These are phyloP conservation scores for Andrena bucephala DNA, from an alignment of 2,888 invertebrate genomes.

Conservation along the genomic window DNA sequence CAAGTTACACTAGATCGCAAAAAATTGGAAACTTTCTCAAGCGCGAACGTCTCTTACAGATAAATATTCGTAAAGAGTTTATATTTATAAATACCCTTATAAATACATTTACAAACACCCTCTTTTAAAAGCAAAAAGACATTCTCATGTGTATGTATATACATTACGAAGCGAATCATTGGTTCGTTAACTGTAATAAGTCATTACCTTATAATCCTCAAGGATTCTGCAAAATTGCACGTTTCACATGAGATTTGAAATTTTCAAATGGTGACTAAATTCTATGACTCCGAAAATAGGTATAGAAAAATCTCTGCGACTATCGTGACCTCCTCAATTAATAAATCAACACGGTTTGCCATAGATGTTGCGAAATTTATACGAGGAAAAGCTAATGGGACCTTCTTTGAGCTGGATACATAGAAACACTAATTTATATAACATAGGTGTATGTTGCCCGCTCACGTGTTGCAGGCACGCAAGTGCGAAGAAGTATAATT, in stretches of 20 bases:
- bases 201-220: background rate
- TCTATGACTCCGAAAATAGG: too few relatives aligned
- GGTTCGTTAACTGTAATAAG: background rate
- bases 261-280: too few relatives aligned
- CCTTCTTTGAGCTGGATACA: constrained; percentile 51
- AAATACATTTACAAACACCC: background rate
- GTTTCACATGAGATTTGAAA: too few relatives aligned
- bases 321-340: constrained; percentile 6
- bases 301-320: background rate
- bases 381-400: constrained; percentile 63
- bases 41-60: too few relatives aligned
- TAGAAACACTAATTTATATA: constrained; percentile 73
- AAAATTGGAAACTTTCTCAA: background rate
- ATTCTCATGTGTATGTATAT: background rate
- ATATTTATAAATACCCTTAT: too few relatives aligned
- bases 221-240: background rate
- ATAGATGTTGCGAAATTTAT: constrained; percentile 70
- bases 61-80: too few relatives aligned
- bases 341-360: constrained; percentile 68
- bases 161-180: constrained; percentile 2
- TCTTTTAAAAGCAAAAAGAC: background rate
- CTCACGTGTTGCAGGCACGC: constrained; percentile 17
- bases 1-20: background rate
- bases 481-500: constrained; percentile 44
- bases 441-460: constrained; percentile 39